Evolutionary conservation across 2,888 invertebrate species (phyloP).

Genomic region (Yponomeuta cagnagella): DNA sequence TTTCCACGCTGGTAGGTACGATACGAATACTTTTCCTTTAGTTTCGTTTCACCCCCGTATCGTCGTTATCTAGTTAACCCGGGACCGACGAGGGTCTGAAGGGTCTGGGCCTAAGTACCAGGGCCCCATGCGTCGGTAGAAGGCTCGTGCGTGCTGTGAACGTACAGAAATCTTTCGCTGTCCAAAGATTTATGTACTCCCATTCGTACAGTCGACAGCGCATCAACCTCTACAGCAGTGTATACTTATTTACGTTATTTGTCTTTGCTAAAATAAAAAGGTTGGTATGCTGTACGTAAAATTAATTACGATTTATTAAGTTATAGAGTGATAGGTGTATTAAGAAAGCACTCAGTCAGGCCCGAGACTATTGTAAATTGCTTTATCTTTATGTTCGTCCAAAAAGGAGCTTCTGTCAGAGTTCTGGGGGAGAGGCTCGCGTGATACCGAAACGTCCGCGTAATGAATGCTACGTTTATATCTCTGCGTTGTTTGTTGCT

Average conservation of each 20-base stretch:
- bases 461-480: conserved; percentile 40
- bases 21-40: conserved; percentile 70
- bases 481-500: conserved; percentile 47
- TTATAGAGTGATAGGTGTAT: no score
- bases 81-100: conserved; percentile 70
- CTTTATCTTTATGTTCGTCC: no score
- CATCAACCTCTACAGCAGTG: no score
- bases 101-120: conserved; percentile 57
- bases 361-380: no score
- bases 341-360: no score
- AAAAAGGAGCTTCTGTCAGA: not conserved
- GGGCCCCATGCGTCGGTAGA: conserved; percentile 52
- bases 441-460: conserved; percentile 40
- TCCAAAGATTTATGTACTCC: not conserved
- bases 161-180: not conserved
- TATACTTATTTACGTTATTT: no score
- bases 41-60: conserved; percentile 67
- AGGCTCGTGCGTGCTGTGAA: conserved; percentile 25
- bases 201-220: not conserved
- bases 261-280: no score
- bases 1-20: conserved; percentile 59
- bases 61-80: conserved; percentile 72
- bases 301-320: no score
- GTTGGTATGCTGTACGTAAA: no score
- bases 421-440: conserved; percentile 22